phyloP scores from a whole-genome alignment of 2,113 vertebrate genomes.

The Tragelaphus buxtoni region DNA sequence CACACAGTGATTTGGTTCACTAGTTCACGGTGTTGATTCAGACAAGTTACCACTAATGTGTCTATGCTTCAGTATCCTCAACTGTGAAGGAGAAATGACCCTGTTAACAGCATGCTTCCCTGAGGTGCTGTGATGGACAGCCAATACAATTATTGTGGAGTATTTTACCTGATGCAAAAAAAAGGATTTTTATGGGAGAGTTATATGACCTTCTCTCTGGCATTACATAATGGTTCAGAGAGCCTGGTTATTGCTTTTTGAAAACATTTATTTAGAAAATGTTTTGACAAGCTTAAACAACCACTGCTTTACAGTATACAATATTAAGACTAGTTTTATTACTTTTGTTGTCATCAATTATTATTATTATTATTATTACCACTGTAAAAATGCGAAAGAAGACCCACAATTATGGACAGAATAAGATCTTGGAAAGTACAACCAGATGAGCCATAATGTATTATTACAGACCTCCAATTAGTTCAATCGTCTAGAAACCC shows the following conservation, averaged over 20 bases:
- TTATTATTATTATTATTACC: constrained; percentile 24
- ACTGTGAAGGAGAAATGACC: constrained; percentile 63
- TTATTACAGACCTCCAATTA: not conserved
- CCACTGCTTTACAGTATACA: constrained; percentile 27
- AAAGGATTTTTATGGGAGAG: constrained; percentile 44
- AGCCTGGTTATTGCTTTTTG: constrained; percentile 49
- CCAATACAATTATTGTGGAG: constrained; percentile 51
- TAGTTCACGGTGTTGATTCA: constrained; percentile 64
- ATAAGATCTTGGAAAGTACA: constrained; percentile 11
- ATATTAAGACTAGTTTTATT: constrained; percentile 57
- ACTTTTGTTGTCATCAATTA: constrained; percentile 12
- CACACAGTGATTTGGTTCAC: constrained; percentile 60
- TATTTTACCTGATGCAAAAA: constrained; percentile 55
- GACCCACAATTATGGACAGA: not conserved
- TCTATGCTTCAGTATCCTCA: constrained; percentile 40
- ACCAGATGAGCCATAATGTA: not conserved
- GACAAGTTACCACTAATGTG: constrained; percentile 66
- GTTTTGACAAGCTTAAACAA: constrained; percentile 31
- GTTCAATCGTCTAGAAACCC: not conserved
- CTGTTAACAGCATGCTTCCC: constrained; percentile 51
- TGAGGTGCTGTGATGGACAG: constrained; percentile 59
- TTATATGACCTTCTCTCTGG: constrained; percentile 38
- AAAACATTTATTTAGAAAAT: constrained; percentile 65
- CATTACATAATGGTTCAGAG: constrained; percentile 42
- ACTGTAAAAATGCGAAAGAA: not conserved